Evolutionary conservation across 1,140 invertebrate species (phyloP), one percentile per base, ranked within the genome.

Genomic region (Neuroterus valhalla): DNA sequence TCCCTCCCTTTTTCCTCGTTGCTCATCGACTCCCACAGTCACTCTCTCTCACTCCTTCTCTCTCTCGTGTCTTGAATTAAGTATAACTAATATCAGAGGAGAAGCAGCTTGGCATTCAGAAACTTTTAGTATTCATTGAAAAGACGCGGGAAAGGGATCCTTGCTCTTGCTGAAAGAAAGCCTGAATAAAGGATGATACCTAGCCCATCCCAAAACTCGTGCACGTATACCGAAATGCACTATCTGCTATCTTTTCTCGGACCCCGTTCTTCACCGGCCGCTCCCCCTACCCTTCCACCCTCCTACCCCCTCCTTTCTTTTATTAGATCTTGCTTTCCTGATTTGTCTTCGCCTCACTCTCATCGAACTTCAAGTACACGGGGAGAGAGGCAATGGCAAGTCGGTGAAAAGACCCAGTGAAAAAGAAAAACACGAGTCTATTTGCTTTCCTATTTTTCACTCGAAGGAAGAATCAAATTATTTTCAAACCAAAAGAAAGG

Each of bases 51-150:
- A n/a, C n/a, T n/a, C n/a, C n/a, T n/a, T n/a, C n/a, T n/a, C n/a
- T n/a, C n/a, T n/a, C 75, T 83, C 77, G 84, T 84, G 83, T 87
- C 83, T 84, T 88, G 86, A 88, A 88, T 88, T 88, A 88, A 88
- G 86, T 88, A 88, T 88, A 89, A 88, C 86, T 88, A 85, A 88
- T 89, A 89, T 88, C 77, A 81, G 81, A 79, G 81, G 81, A 81
- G 81, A 79, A 80, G 81, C 82, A 81, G 80, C 81, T 73, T 74
- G 74, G 83, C 80, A 85, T 87, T 87, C 86, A 86, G 74, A 82
- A 87, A 86, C 82, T 88, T 88, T 87, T 86, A 86, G 84, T 87
- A 85, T 88, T 88, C 87, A 86, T 87, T 87, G 86, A 88, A 89
- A 62, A 88, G 84, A 84, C 83, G 82, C 72, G 71, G 78, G 67